Percentiles rank a stretch among this genome's conserved stretches.
Evolutionary conservation across 2,113 vertebrate genomes (phyloP).

Genomic region (Camelus bactrianus): DNA sequence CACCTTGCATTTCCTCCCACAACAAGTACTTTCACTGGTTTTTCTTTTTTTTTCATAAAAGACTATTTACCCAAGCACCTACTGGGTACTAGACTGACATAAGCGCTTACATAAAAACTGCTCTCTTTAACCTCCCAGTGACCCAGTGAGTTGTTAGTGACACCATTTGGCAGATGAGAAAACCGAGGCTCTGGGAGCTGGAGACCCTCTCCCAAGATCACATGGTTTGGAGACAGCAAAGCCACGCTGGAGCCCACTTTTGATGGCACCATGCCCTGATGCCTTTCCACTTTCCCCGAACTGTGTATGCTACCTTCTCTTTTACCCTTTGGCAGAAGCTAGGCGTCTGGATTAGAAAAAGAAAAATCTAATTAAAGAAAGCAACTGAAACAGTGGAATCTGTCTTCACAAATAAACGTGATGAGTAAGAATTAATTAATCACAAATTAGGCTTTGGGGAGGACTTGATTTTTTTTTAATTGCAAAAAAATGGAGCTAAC

Average conservation of each 20-base stretch:
- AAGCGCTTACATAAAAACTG: background rate
- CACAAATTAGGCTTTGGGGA: background rate
- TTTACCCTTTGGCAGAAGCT: background rate
- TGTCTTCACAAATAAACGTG: background rate
- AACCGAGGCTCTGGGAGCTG: background rate
- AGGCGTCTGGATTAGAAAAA: background rate
- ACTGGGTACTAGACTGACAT: background rate
- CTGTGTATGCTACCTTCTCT: background rate
- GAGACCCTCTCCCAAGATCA: background rate
- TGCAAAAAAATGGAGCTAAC: constrained; percentile 10
- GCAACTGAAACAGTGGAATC: background rate
- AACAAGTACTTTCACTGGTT: constrained; percentile 45
- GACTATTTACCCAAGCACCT: background rate
- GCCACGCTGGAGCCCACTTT: background rate
- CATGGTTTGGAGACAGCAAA: background rate
- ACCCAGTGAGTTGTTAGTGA: background rate
- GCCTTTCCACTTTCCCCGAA: background rate
- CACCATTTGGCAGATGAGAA: background rate
- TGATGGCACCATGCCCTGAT: background rate
- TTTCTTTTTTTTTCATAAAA: background rate
- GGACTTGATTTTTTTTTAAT: background rate
- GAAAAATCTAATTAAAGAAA: background rate
- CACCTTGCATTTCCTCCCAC: constrained; percentile 20
- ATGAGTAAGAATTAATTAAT: background rate
- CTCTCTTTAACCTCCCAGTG: background rate